These are phyloP conservation scores for Silurus aristotelis DNA, from an alignment of 2,797 vertebrate genomes.

Conservation along the genomic window DNA sequence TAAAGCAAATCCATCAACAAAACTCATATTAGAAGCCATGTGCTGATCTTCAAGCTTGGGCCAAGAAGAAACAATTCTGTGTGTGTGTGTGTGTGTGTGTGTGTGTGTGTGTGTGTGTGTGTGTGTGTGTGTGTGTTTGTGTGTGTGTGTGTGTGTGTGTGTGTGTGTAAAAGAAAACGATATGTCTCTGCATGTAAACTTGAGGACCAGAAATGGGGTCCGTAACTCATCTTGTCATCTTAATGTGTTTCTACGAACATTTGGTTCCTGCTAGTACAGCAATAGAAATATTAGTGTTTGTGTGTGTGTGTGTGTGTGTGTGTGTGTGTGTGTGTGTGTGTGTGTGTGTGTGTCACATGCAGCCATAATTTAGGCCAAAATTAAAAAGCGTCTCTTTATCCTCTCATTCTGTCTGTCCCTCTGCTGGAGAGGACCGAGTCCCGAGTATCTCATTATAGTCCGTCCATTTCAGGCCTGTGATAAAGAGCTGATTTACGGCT, in stretches of 20 bases:
- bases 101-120: background rate
- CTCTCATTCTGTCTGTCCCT: constrained; percentile 23
- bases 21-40: background rate
- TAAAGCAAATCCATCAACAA: background rate
- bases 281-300: constrained; percentile 6
- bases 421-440: constrained; percentile 26
- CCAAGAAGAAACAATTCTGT: background rate
- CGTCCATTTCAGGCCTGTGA: constrained; percentile 39
- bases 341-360: background rate
- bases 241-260: constrained; percentile 2
- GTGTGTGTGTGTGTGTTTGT: constrained; percentile 2
- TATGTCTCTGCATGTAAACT: background rate
- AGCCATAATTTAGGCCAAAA: constrained; percentile 39
- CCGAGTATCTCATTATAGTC: constrained; percentile 41
- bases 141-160: background rate
- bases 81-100: background rate
- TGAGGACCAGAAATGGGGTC: background rate
- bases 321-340: constrained; percentile 6
- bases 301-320: background rate
- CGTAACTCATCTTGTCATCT: constrained; percentile 25
- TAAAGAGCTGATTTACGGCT: constrained; percentile 58
- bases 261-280: constrained; percentile 5
- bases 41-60: background rate
- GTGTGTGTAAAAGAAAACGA: background rate
- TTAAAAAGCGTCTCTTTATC: constrained; percentile 35